These are phyloP conservation scores for Typhlichthys subterraneus DNA, from an alignment of 2,797 vertebrate genomes.

Conservation along the genomic window DNA sequence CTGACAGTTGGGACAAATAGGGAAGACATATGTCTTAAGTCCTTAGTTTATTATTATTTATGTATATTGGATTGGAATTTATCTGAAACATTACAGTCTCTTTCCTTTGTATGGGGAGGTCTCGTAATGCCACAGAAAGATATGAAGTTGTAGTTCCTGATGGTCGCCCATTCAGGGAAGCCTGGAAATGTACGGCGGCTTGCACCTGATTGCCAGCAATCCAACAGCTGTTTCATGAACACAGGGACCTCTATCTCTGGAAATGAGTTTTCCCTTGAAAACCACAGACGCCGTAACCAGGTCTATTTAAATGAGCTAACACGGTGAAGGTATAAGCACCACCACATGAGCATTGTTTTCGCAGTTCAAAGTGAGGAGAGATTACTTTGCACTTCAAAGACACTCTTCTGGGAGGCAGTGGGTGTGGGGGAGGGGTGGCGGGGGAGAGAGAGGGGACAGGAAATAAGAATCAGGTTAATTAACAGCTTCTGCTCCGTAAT, in stretches of 20 bases:
- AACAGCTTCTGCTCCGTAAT: slow-evolving; percentile 89
- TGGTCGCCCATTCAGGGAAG: slow-evolving; percentile 48
- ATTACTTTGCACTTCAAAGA: slow-evolving; percentile 92
- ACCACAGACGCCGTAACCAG: slow-evolving; percentile 79
- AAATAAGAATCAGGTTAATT: slow-evolving; percentile 89
- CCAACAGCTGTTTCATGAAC: slow-evolving; percentile 82
- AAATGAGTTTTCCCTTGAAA: slow-evolving; percentile 84
- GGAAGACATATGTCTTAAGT: no score
- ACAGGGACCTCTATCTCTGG: slow-evolving; percentile 78
- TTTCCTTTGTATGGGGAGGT: no score
- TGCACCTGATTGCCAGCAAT: slow-evolving; percentile 68
- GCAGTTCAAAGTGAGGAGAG: slow-evolving; percentile 89
- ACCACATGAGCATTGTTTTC: slow-evolving; percentile 87
- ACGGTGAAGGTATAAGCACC: slow-evolving; percentile 83
- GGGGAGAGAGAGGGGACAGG: slow-evolving; percentile 78
- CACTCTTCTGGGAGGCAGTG: slow-evolving; percentile 86
- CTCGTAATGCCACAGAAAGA: slow-evolving; percentile 19
- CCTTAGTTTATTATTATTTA: no score
- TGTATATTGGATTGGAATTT: no score
- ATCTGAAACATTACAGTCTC: no score
- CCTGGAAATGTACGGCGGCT: slow-evolving; percentile 45
- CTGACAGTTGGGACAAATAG: no score
- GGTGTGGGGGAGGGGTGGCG: slow-evolving; percentile 21
- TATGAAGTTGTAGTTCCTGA: slow-evolving; percentile 41
- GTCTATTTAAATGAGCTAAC: slow-evolving; percentile 88